phyloP scores from a whole-genome alignment of 2,888 invertebrate species.

The Plagodis dolabraria region DNA sequence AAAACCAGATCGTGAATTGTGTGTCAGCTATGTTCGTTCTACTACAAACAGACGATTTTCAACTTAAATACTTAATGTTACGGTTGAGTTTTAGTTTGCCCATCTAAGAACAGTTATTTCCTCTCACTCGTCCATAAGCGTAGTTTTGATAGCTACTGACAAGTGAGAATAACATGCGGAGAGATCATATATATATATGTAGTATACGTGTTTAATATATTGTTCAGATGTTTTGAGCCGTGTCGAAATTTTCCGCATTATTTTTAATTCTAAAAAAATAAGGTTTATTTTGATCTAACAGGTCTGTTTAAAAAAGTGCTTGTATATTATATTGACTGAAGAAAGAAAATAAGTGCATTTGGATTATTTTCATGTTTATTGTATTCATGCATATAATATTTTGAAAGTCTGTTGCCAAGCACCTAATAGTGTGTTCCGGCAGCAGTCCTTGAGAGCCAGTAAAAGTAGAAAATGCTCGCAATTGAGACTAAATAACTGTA shows the following conservation, averaged over 20 bases:
- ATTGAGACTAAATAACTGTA: too few species aligned
- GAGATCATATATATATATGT: neutral
- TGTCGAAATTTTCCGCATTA: neutral
- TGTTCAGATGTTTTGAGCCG: neutral
- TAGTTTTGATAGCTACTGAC: conserved; percentile 20
- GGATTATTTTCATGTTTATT: too few species aligned
- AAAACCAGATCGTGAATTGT: conserved; percentile 12
- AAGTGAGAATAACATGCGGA: conserved; percentile 1
- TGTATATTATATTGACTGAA: too few species aligned
- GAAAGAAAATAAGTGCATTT: neutral
- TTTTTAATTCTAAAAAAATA: too few species aligned
- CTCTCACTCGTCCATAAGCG: conserved; percentile 21
- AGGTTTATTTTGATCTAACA: neutral
- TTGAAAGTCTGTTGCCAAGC: too few species aligned
- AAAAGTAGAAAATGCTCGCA: too few species aligned
- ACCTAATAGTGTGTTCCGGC: too few species aligned
- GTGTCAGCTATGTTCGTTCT: neutral
- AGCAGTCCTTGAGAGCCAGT: too few species aligned
- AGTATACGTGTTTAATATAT: neutral
- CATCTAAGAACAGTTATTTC: conserved; percentile 21
- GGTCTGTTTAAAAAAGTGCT: neutral
- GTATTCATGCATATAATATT: too few species aligned
- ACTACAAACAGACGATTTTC: neutral
- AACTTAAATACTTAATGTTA: neutral
- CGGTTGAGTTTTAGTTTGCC: neutral